These are phyloP conservation scores for Aporophyla lueneburgensis DNA, from an alignment of 2,888 invertebrate genomes.

Conservation along the genomic window DNA sequence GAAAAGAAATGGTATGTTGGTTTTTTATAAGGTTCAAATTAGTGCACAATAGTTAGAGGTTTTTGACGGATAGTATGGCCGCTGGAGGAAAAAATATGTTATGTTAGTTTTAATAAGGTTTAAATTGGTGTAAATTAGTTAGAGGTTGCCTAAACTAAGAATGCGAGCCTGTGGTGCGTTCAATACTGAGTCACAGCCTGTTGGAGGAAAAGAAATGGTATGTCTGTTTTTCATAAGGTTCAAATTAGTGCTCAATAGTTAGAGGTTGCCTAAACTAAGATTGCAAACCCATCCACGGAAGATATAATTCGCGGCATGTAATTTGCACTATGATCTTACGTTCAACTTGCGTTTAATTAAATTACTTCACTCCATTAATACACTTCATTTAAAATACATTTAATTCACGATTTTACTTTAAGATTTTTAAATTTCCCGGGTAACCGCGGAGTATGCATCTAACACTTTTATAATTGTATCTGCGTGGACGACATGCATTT, in stretches of 20 bases:
- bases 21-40: too few species aligned
- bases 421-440: too few species aligned
- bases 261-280: not conserved
- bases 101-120: not conserved
- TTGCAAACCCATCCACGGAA: not conserved
- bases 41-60: too few species aligned
- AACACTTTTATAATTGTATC: too few species aligned
- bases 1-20: not conserved
- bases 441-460: too few species aligned
- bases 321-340: too few species aligned
- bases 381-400: too few species aligned
- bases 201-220: conserved; percentile 74
- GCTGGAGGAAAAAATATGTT: conserved; percentile 81
- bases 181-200: conserved; percentile 97
- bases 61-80: conserved; percentile 97
- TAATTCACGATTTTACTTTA: too few species aligned
- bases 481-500: too few species aligned
- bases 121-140: not conserved
- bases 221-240: not conserved
- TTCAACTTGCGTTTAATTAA: too few species aligned
- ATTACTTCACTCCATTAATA: too few species aligned
- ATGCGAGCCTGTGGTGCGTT: conserved; percentile 91
- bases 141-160: not conserved
- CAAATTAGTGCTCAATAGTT: not conserved
- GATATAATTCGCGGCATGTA: too few species aligned